Conservation (phyloP, 1,140 invertebrate genomes). For the Drosophila parabipectinata region DNA sequence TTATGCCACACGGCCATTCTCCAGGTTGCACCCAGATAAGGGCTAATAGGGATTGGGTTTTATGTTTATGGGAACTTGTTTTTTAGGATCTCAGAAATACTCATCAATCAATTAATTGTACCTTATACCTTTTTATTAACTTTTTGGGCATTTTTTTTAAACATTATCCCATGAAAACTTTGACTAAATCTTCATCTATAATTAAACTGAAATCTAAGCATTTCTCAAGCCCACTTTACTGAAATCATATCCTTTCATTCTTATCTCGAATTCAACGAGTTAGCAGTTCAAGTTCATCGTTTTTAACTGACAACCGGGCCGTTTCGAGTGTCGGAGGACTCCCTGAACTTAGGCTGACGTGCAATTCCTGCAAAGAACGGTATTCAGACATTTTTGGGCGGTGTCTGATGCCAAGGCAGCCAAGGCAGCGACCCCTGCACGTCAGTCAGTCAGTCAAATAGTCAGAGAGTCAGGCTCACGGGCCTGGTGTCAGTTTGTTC, state of each 20-base stretch:
- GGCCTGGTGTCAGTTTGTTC: constrained; percentile 39
- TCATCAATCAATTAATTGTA: not conserved
- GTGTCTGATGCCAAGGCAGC: constrained; percentile 40
- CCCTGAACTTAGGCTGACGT: constrained; percentile 41
- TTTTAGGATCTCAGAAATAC: not conserved
- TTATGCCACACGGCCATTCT: constrained; percentile 42
- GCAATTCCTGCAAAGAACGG: constrained; percentile 29
- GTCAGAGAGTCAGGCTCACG: constrained; percentile 26
- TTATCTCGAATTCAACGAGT: constrained; percentile 21
- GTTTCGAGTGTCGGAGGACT: constrained; percentile 33
- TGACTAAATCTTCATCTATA: too few relatives aligned
- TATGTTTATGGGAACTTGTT: constrained; percentile 1
- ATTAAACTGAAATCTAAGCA: too few relatives aligned
- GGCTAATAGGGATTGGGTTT: constrained; percentile 2
- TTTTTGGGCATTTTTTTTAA: too few relatives aligned
- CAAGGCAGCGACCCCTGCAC: constrained; percentile 40
- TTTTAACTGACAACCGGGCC: constrained; percentile 22
- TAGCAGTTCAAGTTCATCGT: constrained; percentile 43
- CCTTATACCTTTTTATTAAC: too few relatives aligned
- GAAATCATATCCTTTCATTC: constrained; percentile 5
- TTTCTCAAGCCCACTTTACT: too few relatives aligned
- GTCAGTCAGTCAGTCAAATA: constrained; percentile 32
- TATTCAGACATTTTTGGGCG: constrained; percentile 32
- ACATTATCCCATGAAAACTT: too few relatives aligned
- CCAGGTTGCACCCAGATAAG: constrained; percentile 1